Evolutionary conservation across 2,113 vertebrate genomes (phyloP).

Genomic region (Xenotilapia longispinis): DNA sequence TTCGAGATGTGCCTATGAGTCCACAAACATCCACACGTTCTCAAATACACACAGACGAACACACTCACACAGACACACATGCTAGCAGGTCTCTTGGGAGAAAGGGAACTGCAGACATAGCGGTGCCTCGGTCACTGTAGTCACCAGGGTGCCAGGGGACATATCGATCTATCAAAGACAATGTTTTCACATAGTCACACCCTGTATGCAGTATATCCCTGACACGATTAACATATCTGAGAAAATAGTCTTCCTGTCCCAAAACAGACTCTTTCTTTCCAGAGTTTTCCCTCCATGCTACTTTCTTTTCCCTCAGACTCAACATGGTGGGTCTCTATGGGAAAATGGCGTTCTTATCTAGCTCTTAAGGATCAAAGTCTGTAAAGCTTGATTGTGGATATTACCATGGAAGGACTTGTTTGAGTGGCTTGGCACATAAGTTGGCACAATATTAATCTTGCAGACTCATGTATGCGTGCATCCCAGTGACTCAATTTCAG

Average conservation of each 20-base stretch:
- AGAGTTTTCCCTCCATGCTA: not conserved
- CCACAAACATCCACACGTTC: not conserved
- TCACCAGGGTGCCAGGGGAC: slow-evolving; percentile 13
- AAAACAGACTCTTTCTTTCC: not conserved
- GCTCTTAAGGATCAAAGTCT: not conserved
- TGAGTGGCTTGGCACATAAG: not conserved
- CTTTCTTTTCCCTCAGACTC: not conserved
- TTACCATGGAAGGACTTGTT: not conserved
- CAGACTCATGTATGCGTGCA: not conserved
- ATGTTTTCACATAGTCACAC: slow-evolving; percentile 27
- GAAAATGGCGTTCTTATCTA: not conserved
- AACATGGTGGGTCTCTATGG: not conserved
- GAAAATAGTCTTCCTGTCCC: not conserved
- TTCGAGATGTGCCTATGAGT: not conserved
- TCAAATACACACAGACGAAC: not conserved
- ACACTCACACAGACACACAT: not conserved
- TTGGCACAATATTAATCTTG: not conserved
- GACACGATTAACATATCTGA: not conserved
- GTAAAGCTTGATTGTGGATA: not conserved
- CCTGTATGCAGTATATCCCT: not conserved
- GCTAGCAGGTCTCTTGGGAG: slow-evolving; percentile 17
- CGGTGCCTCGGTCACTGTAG: slow-evolving; percentile 22
- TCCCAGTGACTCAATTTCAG: not conserved
- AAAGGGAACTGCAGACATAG: slow-evolving; percentile 20
- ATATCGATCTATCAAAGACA: slow-evolving; percentile 16